A percentile compares a stretch with the other conserved stretches of the same genome.
Conservation (phyloP, 2,797 vertebrate species). For the Potorous gilbertii region DNA sequence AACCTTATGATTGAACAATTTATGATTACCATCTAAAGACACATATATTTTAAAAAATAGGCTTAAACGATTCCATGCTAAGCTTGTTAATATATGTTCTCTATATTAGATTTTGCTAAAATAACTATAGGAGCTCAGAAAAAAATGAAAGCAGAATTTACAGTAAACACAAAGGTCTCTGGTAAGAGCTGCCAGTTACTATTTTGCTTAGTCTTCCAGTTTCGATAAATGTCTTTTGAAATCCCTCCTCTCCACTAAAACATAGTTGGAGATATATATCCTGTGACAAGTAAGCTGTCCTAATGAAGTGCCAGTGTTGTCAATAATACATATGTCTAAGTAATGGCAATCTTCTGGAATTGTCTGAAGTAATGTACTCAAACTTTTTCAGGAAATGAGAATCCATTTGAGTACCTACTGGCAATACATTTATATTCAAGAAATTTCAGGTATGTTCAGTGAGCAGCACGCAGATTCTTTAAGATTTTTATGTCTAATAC, state of each 20-base stretch:
- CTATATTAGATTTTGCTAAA: constrained; percentile 45
- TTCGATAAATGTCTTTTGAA: constrained; percentile 69
- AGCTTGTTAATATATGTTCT: constrained; percentile 56
- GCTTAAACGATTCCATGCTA: constrained; percentile 73
- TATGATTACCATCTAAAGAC: constrained; percentile 84
- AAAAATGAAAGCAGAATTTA: constrained; percentile 65
- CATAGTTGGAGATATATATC: constrained; percentile 67
- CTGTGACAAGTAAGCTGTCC: constrained; percentile 54
- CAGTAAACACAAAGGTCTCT: constrained; percentile 43
- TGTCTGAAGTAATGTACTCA: constrained; percentile 24
- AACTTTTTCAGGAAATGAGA: constrained; percentile 41
- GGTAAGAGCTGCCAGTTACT: constrained; percentile 65
- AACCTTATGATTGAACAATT: constrained; percentile 84
- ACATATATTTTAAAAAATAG: constrained; percentile 78
- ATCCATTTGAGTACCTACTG: constrained; percentile 8
- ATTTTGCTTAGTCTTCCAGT: constrained; percentile 72
- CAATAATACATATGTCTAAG: constrained; percentile 47
- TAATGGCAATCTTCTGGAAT: background rate
- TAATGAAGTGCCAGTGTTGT: constrained; percentile 35
- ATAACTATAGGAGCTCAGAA: constrained; percentile 6
- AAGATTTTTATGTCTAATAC: background rate
- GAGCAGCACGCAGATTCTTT: background rate
- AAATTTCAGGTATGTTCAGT: background rate
- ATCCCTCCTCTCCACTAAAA: constrained; percentile 49
- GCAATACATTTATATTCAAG: background rate